Conservation (phyloP, 1,140 invertebrate genomes). For the Planococcus citri region DNA sequence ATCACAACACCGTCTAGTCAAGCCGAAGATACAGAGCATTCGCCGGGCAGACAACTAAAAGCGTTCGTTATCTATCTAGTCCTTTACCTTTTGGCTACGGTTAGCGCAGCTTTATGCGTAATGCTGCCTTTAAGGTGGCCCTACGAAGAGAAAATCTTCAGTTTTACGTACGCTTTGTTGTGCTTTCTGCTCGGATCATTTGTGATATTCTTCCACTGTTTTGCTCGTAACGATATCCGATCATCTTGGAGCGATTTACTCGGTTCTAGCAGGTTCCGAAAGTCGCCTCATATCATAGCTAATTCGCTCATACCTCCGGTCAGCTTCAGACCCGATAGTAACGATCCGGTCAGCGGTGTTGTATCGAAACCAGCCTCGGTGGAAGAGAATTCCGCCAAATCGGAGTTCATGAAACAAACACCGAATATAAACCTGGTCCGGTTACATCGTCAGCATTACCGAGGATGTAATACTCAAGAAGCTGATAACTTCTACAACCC, state of each 20-base stretch:
- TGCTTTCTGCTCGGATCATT: slow-evolving; percentile 63
- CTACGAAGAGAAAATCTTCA: slow-evolving; percentile 63
- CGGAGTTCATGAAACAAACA: slow-evolving; percentile 11
- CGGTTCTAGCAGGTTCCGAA: slow-evolving; percentile 31
- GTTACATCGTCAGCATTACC: slow-evolving; percentile 53
- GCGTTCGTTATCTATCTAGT: slow-evolving; percentile 63
- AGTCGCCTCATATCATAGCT: neutral
- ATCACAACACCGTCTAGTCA: slow-evolving; percentile 51
- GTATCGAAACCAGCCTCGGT: slow-evolving; percentile 38
- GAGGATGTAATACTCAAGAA: slow-evolving; percentile 48
- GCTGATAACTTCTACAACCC: slow-evolving; percentile 84
- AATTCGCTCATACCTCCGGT: neutral
- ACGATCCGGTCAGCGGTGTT: slow-evolving; percentile 12
- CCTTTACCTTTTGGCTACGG: slow-evolving; percentile 64
- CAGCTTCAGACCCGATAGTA: slow-evolving; percentile 24
- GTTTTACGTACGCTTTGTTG: slow-evolving; percentile 58
- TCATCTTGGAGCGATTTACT: slow-evolving; percentile 53
- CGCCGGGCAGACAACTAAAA: slow-evolving; percentile 63
- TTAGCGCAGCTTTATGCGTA: slow-evolving; percentile 52
- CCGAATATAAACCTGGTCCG: slow-evolving; percentile 49
- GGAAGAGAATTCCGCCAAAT: slow-evolving; percentile 22
- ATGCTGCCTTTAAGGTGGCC: slow-evolving; percentile 49
- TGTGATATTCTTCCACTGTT: slow-evolving; percentile 70
- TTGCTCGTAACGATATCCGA: slow-evolving; percentile 68
- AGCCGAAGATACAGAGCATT: slow-evolving; percentile 66